Evolutionary conservation across 2,888 invertebrate species (phyloP).

Genomic region (Eretmocerus hayati): DNA sequence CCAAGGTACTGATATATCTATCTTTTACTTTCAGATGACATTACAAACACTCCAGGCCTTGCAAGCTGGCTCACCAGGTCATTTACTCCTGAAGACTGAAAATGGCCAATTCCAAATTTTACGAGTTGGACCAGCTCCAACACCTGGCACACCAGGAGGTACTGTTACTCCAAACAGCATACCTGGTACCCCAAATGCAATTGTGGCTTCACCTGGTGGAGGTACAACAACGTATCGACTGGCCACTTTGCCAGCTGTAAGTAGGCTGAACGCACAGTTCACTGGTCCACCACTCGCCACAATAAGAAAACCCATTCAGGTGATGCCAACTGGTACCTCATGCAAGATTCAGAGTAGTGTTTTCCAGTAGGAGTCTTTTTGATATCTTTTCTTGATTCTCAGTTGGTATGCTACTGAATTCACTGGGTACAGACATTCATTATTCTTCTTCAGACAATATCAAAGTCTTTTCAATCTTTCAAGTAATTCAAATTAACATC

Average conservation of each 20-base stretch:
- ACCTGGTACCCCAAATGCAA: conserved; percentile 36
- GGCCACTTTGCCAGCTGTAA: conserved; percentile 81
- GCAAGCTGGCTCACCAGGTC: conserved; percentile 66
- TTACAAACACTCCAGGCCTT: conserved; percentile 80
- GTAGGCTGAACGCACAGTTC: conserved; percentile 59
- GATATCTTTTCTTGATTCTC: conserved; percentile 8
- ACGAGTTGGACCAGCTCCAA: conserved; percentile 76
- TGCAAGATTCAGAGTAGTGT: conserved; percentile 16
- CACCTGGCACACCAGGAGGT: conserved; percentile 48
- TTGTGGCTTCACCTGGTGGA: conserved; percentile 37
- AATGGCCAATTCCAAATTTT: conserved; percentile 92
- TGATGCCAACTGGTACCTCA: conserved; percentile 38
- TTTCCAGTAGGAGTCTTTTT: conserved; percentile 1
- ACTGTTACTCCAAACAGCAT: conserved; percentile 46
- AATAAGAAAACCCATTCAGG: conserved; percentile 53
- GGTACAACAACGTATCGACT: conserved; percentile 71
- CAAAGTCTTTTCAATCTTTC: no score
- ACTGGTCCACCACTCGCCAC: conserved; percentile 55
- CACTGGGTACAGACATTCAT: neutral
- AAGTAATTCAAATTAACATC: no score
- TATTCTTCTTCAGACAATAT: no score
- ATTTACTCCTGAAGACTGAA: conserved; percentile 91
- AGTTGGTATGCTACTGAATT: neutral
- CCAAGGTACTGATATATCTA: no score
- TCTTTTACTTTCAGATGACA: conserved; percentile 59